A percentile compares a stretch with the other conserved stretches of the same genome.
Conservation (phyloP, 2,888 invertebrate genomes). For the Microdon myrmicae region DNA sequence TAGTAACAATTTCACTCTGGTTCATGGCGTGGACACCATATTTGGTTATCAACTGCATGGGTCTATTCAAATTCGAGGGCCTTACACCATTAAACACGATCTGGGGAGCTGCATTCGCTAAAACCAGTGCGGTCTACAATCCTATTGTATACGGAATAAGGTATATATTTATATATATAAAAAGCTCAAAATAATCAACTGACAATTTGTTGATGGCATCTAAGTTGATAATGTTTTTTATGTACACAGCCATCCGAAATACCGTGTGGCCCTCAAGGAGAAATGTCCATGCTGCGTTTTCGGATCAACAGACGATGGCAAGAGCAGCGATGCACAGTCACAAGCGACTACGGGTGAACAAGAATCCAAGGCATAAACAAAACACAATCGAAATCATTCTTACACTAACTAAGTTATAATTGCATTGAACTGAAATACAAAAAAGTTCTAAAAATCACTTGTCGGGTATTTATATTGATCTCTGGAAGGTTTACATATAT, state of each 20-base stretch:
- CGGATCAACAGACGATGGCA: constrained; percentile 64
- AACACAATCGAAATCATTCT: constrained; percentile 27
- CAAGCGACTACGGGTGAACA: constrained; percentile 63
- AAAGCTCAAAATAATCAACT: not conserved
- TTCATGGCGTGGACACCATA: constrained; percentile 95
- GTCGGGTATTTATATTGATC: too few relatives aligned
- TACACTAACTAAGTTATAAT: constrained; percentile 18
- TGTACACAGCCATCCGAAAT: constrained; percentile 71
- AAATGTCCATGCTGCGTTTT: constrained; percentile 71
- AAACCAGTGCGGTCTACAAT: constrained; percentile 90
- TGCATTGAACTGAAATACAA: constrained; percentile 16
- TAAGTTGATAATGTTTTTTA: not conserved
- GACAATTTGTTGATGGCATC: not conserved
- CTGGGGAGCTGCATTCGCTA: constrained; percentile 92
- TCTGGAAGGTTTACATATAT: too few relatives aligned
- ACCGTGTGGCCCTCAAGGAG: constrained; percentile 71
- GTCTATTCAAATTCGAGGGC: constrained; percentile 78
- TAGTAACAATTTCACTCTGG: constrained; percentile 91
- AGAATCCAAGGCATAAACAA: constrained; percentile 63
- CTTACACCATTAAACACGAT: constrained; percentile 85
- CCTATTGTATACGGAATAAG: constrained; percentile 92
- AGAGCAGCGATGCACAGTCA: constrained; percentile 62
- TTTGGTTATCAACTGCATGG: constrained; percentile 82
- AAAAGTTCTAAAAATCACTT: too few relatives aligned
- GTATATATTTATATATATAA: constrained; percentile 63